Conservation (phyloP, 2,113 vertebrate genomes). For the Gobiocypris rarus region DNA sequence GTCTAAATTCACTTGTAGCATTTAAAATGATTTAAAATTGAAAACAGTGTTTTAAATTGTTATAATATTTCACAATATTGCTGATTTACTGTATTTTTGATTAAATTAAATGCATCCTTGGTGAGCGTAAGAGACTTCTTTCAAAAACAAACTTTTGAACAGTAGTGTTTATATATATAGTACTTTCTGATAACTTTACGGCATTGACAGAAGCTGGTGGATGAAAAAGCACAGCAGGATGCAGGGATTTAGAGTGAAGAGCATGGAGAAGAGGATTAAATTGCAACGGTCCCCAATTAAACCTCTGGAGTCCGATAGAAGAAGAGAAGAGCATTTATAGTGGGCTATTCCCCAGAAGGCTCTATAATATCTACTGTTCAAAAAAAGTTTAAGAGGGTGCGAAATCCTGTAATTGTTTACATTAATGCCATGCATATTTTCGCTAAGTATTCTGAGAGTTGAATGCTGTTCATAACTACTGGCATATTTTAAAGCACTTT, state of each 20-base stretch:
- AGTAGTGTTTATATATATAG: too few species aligned
- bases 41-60: too few species aligned
- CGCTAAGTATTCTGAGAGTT: not conserved
- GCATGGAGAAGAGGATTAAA: conserved; percentile 51
- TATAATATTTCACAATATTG: too few species aligned
- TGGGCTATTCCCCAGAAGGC: conserved; percentile 25
- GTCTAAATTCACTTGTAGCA: too few species aligned
- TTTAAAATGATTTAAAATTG: too few species aligned
- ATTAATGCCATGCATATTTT: conserved; percentile 8
- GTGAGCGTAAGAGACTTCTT: too few species aligned
- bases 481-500: conserved; percentile 13
- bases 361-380: conserved; percentile 19
- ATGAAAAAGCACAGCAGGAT: conserved; percentile 38
- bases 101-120: too few species aligned
- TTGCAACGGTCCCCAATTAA: conserved; percentile 25
- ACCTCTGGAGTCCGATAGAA: conserved; percentile 6
- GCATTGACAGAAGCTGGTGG: conserved; percentile 34
- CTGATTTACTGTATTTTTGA: too few species aligned
- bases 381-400: conserved; percentile 9
- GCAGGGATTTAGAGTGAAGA: conserved; percentile 29
- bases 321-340: conserved; percentile 10
- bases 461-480: conserved; percentile 26
- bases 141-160: too few species aligned
- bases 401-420: conserved; percentile 41
- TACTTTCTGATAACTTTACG: conserved; percentile 17